These are phyloP conservation scores for Octonoba sinensis DNA, from an alignment of 2,888 invertebrate species.

Conservation along the genomic window DNA sequence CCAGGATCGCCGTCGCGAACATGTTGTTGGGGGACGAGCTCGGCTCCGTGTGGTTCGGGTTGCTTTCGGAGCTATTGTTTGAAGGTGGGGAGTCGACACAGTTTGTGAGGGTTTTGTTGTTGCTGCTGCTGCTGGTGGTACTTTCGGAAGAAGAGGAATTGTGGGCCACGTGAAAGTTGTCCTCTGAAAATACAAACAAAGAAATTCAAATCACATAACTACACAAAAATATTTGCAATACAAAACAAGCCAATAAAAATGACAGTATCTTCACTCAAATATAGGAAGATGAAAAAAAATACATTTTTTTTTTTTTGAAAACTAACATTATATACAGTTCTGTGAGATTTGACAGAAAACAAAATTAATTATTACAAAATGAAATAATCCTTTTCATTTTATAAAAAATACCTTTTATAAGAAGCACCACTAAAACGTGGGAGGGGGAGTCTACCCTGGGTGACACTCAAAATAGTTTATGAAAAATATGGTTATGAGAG, in stretches of 20 bases:
- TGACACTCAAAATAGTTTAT: no score
- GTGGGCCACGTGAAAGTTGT: constrained; percentile 27
- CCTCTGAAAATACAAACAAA: background rate
- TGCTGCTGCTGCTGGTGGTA: constrained; percentile 66
- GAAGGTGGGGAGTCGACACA: constrained; percentile 46
- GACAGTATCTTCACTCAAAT: background rate
- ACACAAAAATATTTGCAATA: background rate
- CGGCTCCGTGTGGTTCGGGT: constrained; percentile 50
- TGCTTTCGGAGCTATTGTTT: constrained; percentile 62
- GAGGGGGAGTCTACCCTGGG: no score
- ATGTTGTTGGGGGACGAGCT: constrained; percentile 37
- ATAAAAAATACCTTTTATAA: no score
- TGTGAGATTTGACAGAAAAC: no score
- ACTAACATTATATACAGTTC: no score
- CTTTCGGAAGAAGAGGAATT: constrained; percentile 41
- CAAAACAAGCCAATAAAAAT: background rate
- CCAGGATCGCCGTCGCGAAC: constrained; percentile 59
- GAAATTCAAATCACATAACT: background rate
- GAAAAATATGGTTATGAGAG: no score
- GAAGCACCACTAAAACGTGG: no score
- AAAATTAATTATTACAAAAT: no score
- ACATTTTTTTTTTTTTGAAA: no score
- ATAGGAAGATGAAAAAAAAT: background rate
- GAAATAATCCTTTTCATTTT: no score
- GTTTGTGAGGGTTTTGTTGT: constrained; percentile 47